Conservation (phyloP, 64 coral and sea anemone species). For the Anthopleura sola region DNA sequence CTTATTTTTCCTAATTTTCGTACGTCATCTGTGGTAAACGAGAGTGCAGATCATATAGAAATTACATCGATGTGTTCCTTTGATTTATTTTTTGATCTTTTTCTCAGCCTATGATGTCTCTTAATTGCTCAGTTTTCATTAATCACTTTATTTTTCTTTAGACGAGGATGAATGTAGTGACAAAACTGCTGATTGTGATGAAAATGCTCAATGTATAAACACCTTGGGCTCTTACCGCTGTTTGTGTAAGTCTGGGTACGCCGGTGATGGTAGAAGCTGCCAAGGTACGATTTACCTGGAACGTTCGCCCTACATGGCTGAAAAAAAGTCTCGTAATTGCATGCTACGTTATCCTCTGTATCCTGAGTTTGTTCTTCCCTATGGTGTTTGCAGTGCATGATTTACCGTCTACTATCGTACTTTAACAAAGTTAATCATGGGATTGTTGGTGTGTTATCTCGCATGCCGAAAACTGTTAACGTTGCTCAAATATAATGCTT, state of each 20-base stretch:
- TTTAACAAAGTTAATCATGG: background rate
- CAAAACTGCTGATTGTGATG: background rate
- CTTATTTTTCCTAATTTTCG: too few relatives aligned
- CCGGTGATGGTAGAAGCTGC: constrained; percentile 28
- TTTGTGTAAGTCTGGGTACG: constrained; percentile 22
- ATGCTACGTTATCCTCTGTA: background rate
- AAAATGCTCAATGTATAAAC: constrained; percentile 28
- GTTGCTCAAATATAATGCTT: background rate
- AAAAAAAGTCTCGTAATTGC: background rate
- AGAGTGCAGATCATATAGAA: too few relatives aligned
- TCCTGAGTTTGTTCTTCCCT: background rate
- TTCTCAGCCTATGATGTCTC: too few relatives aligned
- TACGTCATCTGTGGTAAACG: too few relatives aligned
- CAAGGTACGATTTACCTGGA: constrained; percentile 14
- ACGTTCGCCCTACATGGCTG: background rate
- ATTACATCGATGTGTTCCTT: too few relatives aligned
- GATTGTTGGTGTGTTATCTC: background rate
- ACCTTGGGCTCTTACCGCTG: constrained; percentile 29
- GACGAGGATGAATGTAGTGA: constrained; percentile 32
- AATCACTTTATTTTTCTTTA: background rate
- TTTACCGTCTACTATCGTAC: background rate
- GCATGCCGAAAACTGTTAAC: background rate
- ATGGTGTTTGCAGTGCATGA: background rate
- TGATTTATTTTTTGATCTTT: too few relatives aligned
- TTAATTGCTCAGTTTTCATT: background rate